These are phyloP conservation scores for Atlantisia rogersi DNA, from an alignment of 2,113 vertebrate species.

Conservation along the genomic window DNA sequence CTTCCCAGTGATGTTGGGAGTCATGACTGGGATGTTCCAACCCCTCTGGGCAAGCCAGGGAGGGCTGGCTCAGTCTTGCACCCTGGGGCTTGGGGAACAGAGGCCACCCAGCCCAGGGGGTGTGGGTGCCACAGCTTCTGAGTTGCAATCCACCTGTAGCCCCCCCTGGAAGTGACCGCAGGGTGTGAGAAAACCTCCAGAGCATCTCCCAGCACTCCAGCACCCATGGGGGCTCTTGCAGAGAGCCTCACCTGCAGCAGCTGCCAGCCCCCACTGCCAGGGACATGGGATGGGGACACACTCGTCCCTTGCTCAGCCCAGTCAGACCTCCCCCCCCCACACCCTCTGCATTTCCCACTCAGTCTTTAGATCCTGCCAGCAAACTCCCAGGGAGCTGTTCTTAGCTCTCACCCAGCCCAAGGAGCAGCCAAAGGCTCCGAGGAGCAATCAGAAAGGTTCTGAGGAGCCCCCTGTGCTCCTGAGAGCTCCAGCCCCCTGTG, in stretches of 20 bases:
- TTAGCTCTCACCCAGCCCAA: slow-evolving; percentile 50
- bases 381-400: slow-evolving; percentile 67
- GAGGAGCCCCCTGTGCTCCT: slow-evolving; percentile 18
- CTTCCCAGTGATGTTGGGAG: not conserved
- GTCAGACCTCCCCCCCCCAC: not conserved
- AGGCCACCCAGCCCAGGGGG: fast-evolving
- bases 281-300: not conserved
- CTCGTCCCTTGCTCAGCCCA: not conserved
- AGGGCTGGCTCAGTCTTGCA: not conserved
- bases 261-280: not conserved
- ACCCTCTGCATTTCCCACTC: fast-evolving
- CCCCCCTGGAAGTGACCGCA: not conserved
- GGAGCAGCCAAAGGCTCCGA: slow-evolving; percentile 3
- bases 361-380: not conserved
- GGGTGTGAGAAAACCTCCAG: not conserved
- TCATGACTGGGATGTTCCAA: not conserved
- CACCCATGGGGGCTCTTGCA: fast-evolving
- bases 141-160: not conserved
- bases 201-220: not conserved
- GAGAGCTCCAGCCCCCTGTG: slow-evolving; percentile 22
- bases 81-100: fast-evolving
- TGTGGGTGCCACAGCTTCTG: not conserved
- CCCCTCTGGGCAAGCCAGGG: fast-evolving
- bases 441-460: slow-evolving; percentile 11
- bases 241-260: not conserved